Evolutionary conservation across 2,113 vertebrate genomes (phyloP).

Genomic region (Rhinolophus sinicus): DNA sequence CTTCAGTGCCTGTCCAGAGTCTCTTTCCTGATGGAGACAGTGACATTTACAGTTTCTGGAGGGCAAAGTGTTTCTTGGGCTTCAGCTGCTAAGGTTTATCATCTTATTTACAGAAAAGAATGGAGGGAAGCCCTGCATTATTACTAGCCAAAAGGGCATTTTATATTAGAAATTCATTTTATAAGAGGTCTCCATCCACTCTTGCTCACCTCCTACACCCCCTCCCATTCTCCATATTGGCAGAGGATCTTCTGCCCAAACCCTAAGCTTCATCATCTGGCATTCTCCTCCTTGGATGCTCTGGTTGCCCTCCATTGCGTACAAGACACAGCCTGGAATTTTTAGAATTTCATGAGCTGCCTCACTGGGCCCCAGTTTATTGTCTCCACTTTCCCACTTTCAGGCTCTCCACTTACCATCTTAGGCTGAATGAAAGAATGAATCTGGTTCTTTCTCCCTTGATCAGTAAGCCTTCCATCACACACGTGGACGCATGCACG

Average conservation of each 20-base stretch:
- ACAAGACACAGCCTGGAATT: not conserved
- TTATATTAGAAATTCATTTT: not conserved
- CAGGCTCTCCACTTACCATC: not conserved
- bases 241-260: not conserved
- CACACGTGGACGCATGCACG: fast-evolving
- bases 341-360: not conserved
- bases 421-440: not conserved
- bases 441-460: not conserved
- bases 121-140: not conserved
- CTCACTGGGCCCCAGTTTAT: not conserved
- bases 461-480: not conserved
- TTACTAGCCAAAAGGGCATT: not conserved
- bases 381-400: not conserved
- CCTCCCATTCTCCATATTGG: not conserved
- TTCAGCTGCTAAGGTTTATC: constrained; percentile 52
- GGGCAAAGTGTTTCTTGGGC: constrained; percentile 56
- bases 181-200: not conserved
- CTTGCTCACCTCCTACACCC: not conserved
- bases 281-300: no score
- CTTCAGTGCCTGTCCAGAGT: constrained; percentile 56
- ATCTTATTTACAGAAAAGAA: constrained; percentile 27
- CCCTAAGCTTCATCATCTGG: not conserved
- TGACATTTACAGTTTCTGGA: constrained; percentile 73
- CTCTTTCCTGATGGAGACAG: constrained; percentile 47
- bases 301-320: fast-evolving